Evolutionary conservation across 2,113 vertebrate genomes (phyloP), one percentile per base, ranked within the genome.

Genomic region (Gobius niger): DNA sequence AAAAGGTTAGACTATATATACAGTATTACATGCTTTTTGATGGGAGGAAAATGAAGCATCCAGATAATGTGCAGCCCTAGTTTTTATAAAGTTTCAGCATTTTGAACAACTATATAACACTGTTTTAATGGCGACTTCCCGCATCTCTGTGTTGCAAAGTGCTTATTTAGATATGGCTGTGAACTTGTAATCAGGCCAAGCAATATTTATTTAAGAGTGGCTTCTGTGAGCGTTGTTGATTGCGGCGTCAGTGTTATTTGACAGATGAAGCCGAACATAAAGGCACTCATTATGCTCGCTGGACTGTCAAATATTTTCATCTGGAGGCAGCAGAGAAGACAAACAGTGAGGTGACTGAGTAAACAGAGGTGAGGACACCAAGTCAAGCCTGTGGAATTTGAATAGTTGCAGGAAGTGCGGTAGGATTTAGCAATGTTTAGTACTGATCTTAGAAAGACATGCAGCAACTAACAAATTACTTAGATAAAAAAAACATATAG

Each of bases 291-390:
- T 63, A 49, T 63, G 75, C 49, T 60, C 14, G 60, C 65, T 51
- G 49, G 46, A 53, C 60, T 75, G 72, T 81, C 81, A 85, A 77
- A 78, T 71, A 78, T 70, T 50, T 65, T 80, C 72, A 63, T 65
- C 74, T 65, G 53, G 47, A 71, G 75, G 50, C 75, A 59, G 51
- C 63, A 67, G 62, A 34, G 2, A 75, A 63, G 52, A 63, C 72
- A 82, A 82, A 85, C 77, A 77, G 68, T 61, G 64, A 46, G 65
- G 67, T 72, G 78, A 77, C 84, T 81, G 70, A 82, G 74, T 68
- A 72, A 73, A 85, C 71, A 81, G 46, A 59, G 50, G 50, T 64
- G 51, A 14, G 60, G 72, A 40, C 11, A 16, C 67, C 79, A 51
- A 44, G 64, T 62, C 65, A 67, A 59, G 74, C 46, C 72, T 40